These are phyloP conservation scores for Morone chrysops DNA, from an alignment of 2,113 vertebrate species.

Conservation along the genomic window DNA sequence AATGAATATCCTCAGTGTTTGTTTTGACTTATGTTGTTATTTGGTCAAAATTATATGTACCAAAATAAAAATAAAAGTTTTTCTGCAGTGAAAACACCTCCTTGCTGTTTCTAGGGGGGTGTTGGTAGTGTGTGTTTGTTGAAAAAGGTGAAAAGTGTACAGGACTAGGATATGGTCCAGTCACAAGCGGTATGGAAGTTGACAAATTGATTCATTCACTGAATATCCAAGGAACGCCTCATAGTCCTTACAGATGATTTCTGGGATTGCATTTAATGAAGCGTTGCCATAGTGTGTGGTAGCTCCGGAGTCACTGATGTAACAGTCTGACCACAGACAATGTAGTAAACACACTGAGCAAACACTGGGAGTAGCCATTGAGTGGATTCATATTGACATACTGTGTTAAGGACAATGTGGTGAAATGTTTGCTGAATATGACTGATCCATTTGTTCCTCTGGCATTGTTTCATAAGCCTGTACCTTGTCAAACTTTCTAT, in stretches of 20 bases:
- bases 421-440: not conserved
- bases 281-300: not conserved
- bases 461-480: not conserved
- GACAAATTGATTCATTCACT: too few relatives aligned
- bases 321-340: not conserved
- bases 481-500: not conserved
- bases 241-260: not conserved
- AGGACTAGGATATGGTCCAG: too few relatives aligned
- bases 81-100: too few relatives aligned
- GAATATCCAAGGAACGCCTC: not conserved
- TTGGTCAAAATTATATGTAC: too few relatives aligned
- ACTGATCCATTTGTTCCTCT: not conserved
- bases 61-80: too few relatives aligned
- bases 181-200: too few relatives aligned
- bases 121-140: too few relatives aligned
- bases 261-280: not conserved
- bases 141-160: too few relatives aligned
- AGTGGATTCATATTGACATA: not conserved
- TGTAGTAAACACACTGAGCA: not conserved
- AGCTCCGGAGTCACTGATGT: not conserved
- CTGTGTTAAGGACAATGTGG: not conserved
- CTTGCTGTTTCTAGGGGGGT: too few relatives aligned
- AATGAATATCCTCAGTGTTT: too few relatives aligned
- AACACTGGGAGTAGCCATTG: not conserved
- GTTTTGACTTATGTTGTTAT: too few relatives aligned